These are phyloP conservation scores for Actinemys pallida DNA, from an alignment of 2,113 vertebrate species.

Conservation along the genomic window DNA sequence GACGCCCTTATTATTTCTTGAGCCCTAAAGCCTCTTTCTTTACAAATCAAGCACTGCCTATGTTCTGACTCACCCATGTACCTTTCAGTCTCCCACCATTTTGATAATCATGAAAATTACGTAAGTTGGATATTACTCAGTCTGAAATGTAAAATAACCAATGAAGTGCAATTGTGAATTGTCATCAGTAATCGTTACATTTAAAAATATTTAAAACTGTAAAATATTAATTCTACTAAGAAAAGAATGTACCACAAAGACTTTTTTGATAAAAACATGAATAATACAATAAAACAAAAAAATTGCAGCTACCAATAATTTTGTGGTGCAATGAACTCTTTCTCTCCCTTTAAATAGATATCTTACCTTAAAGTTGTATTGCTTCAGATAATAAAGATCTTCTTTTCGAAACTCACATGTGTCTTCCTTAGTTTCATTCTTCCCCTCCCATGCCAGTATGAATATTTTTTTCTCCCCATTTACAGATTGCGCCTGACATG, in stretches of 20 bases:
- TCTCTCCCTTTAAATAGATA: neutral
- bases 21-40: neutral
- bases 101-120: neutral
- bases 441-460: no score
- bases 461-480: fast-evolving
- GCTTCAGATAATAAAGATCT: neutral
- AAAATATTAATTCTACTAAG: neutral
- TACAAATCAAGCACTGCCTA: neutral
- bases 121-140: neutral
- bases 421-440: no score
- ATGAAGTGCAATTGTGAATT: neutral
- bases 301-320: neutral
- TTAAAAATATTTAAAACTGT: neutral
- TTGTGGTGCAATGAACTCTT: neutral
- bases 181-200: neutral
- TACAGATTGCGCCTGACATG: fast-evolving
- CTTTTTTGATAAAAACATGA: neutral
- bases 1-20: neutral
- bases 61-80: neutral
- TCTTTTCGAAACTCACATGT: fast-evolving
- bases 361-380: neutral
- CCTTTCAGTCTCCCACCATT: neutral
- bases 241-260: neutral
- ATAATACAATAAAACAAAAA: neutral
- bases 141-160: neutral